phyloP scores from a whole-genome alignment of 2,113 vertebrate genomes.

The Plotosus lineatus region DNA sequence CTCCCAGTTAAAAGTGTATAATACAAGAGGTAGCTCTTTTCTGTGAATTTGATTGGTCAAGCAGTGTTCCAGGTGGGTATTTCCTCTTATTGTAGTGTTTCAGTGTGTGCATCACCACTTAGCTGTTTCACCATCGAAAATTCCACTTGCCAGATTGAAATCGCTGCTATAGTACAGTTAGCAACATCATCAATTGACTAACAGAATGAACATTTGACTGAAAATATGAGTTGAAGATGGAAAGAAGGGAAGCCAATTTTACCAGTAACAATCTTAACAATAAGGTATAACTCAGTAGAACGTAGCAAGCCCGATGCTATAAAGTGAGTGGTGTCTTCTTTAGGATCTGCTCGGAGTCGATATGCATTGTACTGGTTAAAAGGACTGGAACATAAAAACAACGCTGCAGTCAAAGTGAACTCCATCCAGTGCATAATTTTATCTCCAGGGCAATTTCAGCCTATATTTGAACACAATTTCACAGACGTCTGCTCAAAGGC shows the following conservation, averaged over 20 bases:
- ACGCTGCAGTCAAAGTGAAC: no score
- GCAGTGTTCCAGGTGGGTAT: not conserved
- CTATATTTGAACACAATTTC: no score
- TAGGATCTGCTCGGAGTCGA: not conserved
- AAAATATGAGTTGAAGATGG: not conserved
- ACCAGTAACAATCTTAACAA: not conserved
- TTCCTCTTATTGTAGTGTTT: not conserved
- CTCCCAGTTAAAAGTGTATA: not conserved
- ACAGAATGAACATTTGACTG: not conserved
- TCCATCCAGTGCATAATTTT: no score
- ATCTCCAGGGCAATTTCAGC: no score
- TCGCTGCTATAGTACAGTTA: not conserved
- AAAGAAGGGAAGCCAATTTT: not conserved
- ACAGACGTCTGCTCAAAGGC: no score
- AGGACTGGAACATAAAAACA: no score
- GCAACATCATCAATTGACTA: not conserved
- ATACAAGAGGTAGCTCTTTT: not conserved
- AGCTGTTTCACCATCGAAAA: not conserved
- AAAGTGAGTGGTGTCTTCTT: not conserved
- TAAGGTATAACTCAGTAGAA: not conserved
- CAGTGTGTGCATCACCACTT: not conserved
- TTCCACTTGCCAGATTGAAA: not conserved
- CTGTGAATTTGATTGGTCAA: not conserved
- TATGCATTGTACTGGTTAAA: no score
- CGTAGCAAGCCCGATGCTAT: not conserved